Evolutionary conservation across 2,888 invertebrate genomes (phyloP), one percentile per base, ranked within the genome.

Genomic region (Hemistola chrysoprasaria): DNA sequence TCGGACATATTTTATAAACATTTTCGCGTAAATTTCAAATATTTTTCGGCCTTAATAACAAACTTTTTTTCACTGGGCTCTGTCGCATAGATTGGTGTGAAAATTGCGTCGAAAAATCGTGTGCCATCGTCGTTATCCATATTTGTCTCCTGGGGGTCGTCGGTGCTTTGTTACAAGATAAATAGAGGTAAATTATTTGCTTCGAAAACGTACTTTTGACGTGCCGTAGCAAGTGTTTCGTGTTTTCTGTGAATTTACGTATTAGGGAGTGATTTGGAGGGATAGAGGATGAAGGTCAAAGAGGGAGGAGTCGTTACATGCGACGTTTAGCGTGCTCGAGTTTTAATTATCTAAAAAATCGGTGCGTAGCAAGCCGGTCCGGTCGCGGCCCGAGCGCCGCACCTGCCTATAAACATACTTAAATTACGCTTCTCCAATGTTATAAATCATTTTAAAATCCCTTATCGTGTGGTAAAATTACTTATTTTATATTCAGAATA

Each of bases 1-100:
- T 90, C 92, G 90, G 92, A 92, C 92, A 92, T 92, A 92, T 92
- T 92, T 92, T 92, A 92, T 92, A 92, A 92, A 92, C 92, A 92
- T 89, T 90, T 90, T 89, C 87, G 85, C 85, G 85, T 90, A 89
- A 90, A 80, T 89, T 90, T 90, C 85, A 90, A 89, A 90, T 90
- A 87, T 87, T 88, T 85, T 84, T 77, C 63, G 70, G 78, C 71
- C 71, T 75, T 78, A 81, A 78, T 81, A 85, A 73, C 72, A 68
- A 84, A 85, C 78, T 81, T 87, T 88, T 70, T 87, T 87, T 84
- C 85, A 81, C 79, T 81, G 76, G 73, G 79, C 70, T 70, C 75
- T 67, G 74, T 72, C 70, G 68, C 66, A 74, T 72, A 72, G 65
- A 70, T 78, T 76, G 59, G 50, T 43, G 72, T 75, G 70, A 78